Base-by-base conservation (phyloP, 2,113 vertebrate species). In the Onychostoma macrolepis region DNA sequence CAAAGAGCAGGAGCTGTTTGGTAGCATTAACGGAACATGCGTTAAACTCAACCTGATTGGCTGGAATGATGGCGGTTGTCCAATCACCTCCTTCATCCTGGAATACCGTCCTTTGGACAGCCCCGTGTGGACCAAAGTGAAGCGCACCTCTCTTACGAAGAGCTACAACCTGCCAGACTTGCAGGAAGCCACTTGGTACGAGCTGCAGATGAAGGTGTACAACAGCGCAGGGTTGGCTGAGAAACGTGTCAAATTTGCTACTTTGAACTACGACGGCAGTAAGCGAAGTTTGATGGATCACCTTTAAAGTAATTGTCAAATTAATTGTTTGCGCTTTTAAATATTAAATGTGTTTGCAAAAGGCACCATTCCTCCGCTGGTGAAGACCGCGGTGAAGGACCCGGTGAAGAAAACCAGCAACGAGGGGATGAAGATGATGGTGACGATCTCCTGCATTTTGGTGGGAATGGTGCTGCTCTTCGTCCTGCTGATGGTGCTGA, bases 291-390 rank as follows among this genome's bases (percentile, higher is more conserved):
- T 72, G 33, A 38, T 19, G 28, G 19, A 69, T 74, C 21, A 3
- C 21, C 26, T 65, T 65, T 28, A 28, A 4, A 65, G 2, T 65
- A 65, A 28, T 6, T 28, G 26, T 63, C 4, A 65, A 13, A 15
- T 13, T n/a, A 17, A 33, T 15, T 41, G 21, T 4, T n/a, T 48
- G n/a, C 0, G 2, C 15, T 21, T 36, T 38, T 36, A 10, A 15
- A 24, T n/a, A 41, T 63, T 63, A 12, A 4, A 7, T 33, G 6
- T 5, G 41, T 74, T 30, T 45, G 1, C 53, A 50, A 26, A 93
- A 99, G 98, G 98, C 93, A 99, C 98, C 77, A 98, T 99, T 89
- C 96, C 98, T 48, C 98, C 98, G n/a, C 94, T 99, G 92, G 96
- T 98, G 89, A 98, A 98, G 87, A 97, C 97, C 0, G 96, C 97